Percentiles rank a stretch among this genome's conserved stretches.
Conservation (phyloP, 2,113 vertebrate genomes). For the Ascaphus truei region DNA sequence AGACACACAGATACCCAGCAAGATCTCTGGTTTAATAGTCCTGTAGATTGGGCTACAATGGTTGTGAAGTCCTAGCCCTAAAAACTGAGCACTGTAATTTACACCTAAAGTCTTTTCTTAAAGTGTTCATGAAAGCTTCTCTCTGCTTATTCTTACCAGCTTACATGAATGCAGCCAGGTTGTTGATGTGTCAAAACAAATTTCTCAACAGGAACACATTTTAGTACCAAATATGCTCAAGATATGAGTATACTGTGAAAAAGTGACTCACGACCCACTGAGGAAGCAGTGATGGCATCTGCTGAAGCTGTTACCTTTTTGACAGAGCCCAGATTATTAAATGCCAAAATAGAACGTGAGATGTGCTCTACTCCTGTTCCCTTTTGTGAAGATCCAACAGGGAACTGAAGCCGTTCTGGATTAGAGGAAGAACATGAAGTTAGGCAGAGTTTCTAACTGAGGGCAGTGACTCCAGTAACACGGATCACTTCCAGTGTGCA, state of each 20-base stretch:
- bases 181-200: not conserved
- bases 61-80: too few relatives aligned
- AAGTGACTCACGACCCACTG: not conserved
- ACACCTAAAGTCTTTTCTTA: too few relatives aligned
- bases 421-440: too few relatives aligned
- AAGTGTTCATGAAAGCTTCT: not conserved
- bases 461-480: too few relatives aligned
- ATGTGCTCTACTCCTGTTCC: not conserved
- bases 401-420: too few relatives aligned
- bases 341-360: conserved; percentile 7
- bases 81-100: too few relatives aligned
- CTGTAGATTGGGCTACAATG: too few relatives aligned
- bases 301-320: conserved; percentile 2
- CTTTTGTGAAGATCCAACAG: not conserved
- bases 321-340: not conserved
- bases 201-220: not conserved
- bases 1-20: too few relatives aligned
- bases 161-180: not conserved
- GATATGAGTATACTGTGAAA: not conserved
- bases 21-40: too few relatives aligned
- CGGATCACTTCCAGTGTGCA: too few relatives aligned
- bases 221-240: not conserved
- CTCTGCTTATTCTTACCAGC: not conserved
- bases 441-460: too few relatives aligned
- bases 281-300: conserved; percentile 8